Evolutionary conservation across 1,140 invertebrate genomes (phyloP), one percentile per base, ranked within the genome.

Genomic region (Trichonephila clavipes): DNA sequence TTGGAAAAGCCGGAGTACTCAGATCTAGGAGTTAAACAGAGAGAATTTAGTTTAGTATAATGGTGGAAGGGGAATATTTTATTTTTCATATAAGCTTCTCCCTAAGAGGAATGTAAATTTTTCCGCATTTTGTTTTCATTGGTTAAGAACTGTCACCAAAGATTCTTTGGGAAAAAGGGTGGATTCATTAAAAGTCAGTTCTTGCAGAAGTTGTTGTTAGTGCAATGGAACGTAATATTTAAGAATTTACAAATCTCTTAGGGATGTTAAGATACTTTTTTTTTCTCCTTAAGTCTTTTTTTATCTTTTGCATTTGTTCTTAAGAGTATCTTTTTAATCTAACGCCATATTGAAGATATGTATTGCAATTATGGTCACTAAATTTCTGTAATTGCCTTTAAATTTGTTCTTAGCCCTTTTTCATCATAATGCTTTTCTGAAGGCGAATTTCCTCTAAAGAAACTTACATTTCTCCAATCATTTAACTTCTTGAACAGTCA

Each of bases 1-100:
- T 34, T 77, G 16, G 72, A 77, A 77, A 77, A 40, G 28, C 72
- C 28, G 28, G 72, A 34, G 72, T 7, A 69, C 21, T 24, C 66
- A 28, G n/a, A 69, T 69, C 66, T 24, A 14, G 16, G 28, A 77
- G 28, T 34, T 7, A 34, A 18, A 34, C 18, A 40, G 28, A 14
- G 72, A 18, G 16, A 77, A 77, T 77, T 28, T 77, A 14, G 72
- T 77, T 77, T 24, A 77, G 18, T 40, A 28, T 18, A 40, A 77
- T 40, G 28, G 72, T 40, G 34, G 72, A 19, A 18, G 34, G 72
- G 72, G 24, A 24, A 77, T 77, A 77, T 77, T 77, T 72, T 34
- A 77, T 77, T 77, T 77, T 77, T 34, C 34, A 77, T 40, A 77
- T 77, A 40, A 77, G 28, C 72, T 28, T 77, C 14, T 77, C 14